Base-by-base conservation (phyloP, 1,140 invertebrate species). In the Ceratina calcarata region DNA sequence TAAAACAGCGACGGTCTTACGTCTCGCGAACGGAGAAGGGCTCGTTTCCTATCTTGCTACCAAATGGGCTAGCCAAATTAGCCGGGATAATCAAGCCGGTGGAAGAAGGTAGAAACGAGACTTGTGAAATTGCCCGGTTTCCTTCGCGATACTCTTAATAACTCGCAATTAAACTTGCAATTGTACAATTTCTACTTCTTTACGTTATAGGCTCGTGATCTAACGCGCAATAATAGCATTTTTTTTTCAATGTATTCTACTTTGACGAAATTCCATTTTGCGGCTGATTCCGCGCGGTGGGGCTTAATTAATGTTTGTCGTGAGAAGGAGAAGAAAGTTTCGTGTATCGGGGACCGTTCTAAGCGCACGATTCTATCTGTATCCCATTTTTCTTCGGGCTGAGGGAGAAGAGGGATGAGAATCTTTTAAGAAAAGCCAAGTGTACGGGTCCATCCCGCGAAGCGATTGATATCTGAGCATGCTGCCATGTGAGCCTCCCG, bases 381-480 rank as follows among this genome's bases (percentile, higher is more conserved):
- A 57, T 78, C 68, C 49, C 32, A 78, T 78, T 78, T 78, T 78
- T 78, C 76, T 68, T 78, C 57, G 3, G 24, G 13, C 16, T 4
- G 18, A 7, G 45, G 24, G 32, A 51, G 55, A 15, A 1, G 2
- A 0, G 24, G 70, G 49, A 13, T 27, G 15, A n/a, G 60, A 78
- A 53, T 67, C 49, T 86, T 85, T 80, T 68, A 83, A 80, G 78
- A 74, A 86, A 83, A 69, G 64, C 81, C 53, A 60, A 45, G 37
- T 45, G 71, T 61, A 73, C 51, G 60, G 81, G 84, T 86, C 84
- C 84, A 83, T 83, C 81, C 69, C 62, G 27, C 20, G 82, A 78
- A 71, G 55, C 85, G 87, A 89, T 89, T 89, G 80, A 88, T 89
- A 89, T 89, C 87, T 81, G 78, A 73, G 71, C 77, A 82, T 89